A percentile compares a stretch with the other conserved stretches of the same genome.
phyloP scores from a whole-genome alignment of 2,797 vertebrate genomes.

The Oreochromis grahami region DNA sequence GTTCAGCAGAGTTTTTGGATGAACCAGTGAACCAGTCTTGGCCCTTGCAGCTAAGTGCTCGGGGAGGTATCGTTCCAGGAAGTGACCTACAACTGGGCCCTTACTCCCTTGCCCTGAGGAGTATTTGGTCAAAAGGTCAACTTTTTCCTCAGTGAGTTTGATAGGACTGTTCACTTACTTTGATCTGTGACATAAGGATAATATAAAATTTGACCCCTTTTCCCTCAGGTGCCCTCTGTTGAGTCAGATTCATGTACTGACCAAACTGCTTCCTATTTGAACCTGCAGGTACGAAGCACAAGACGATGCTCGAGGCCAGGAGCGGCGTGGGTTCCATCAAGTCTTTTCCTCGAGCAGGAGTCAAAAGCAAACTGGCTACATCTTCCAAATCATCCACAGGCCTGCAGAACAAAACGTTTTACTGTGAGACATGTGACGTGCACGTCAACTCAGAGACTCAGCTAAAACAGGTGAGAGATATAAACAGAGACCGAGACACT shows the following conservation, averaged over 20 bases:
- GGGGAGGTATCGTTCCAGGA: background rate
- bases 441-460: slow-evolving; percentile 99
- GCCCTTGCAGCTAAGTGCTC: background rate
- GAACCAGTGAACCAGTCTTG: background rate
- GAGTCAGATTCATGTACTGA: background rate
- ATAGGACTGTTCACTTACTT: background rate
- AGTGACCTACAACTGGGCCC: background rate
- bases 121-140: background rate
- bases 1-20: background rate
- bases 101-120: background rate
- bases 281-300: slow-evolving; percentile 93
- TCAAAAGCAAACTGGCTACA: slow-evolving; percentile 86
- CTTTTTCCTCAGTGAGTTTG: background rate
- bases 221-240: background rate
- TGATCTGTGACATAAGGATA: background rate
- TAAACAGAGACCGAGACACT: background rate
- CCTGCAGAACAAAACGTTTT: slow-evolving; percentile 97
- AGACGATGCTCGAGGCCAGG: slow-evolving; percentile 98
- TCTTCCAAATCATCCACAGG: slow-evolving; percentile 83
- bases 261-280: background rate
- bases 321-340: slow-evolving; percentile 94
- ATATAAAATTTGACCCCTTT: background rate
- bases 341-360: slow-evolving; percentile 92
- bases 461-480: slow-evolving; percentile 88
- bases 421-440: slow-evolving; percentile 98